Base-by-base conservation (phyloP, 2,888 invertebrate genomes). In the Suillia variegata region DNA sequence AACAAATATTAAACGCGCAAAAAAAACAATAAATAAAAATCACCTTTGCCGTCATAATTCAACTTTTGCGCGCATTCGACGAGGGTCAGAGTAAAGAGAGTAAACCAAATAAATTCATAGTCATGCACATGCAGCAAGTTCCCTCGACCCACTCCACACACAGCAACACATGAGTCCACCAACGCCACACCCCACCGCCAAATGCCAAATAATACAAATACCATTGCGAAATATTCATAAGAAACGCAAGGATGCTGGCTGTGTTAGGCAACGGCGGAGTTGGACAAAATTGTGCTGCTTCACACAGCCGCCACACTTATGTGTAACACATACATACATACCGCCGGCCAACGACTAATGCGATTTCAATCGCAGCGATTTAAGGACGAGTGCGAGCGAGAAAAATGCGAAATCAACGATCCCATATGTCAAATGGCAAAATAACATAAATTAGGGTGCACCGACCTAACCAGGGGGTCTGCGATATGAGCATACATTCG, bases 21-120 rank as follows among this genome's bases (percentile, higher is more conserved):
- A n/a, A n/a, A n/a, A n/a, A 22, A 53, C 63, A 65, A 66, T 69
- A 73, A n/a, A 73, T 69, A 74, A 71, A 64, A 72, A 73, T 72
- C 72, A 72, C 72, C 72, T 72, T 73, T 64, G 62, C 62, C 59
- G 62, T 62, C 60, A 66, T 70, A 68, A 73, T 73, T 69, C 67
- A 72, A 75, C 18, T 12, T 3, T 6, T 33, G n/a, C 26, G 26
- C 51, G 21, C 58, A n/a, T n/a, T n/a, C n/a, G n/a, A n/a, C n/a
- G n/a, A n/a, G n/a, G n/a, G n/a, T n/a, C n/a, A n/a, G n/a, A n/a
- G n/a, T n/a, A n/a, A n/a, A n/a, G n/a, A n/a, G n/a, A n/a, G n/a
- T n/a, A n/a, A n/a, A 56, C 20, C 66, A 73, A 74, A 72, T 72
- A 69, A 74, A 74, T 72, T 75, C 72, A 75, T 57, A 69, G 73